Evolutionary conservation across 2,888 invertebrate genomes (phyloP).

Genomic region (Seira sanloemensis): DNA sequence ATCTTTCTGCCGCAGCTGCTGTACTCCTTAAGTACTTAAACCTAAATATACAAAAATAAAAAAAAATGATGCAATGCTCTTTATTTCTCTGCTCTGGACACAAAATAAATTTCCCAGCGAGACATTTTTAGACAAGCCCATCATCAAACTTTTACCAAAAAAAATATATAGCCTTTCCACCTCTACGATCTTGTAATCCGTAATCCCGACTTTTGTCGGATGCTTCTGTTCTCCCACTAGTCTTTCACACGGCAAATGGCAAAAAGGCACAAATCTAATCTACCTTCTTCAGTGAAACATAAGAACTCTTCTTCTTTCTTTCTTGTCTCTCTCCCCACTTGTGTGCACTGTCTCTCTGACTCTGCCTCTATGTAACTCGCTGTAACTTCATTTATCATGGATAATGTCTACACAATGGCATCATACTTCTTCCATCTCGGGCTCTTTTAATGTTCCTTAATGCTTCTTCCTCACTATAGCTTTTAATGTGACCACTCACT

Average conservation of each 20-base stretch:
- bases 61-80: conserved; percentile 1
- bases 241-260: too few relatives aligned
- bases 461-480: not conserved
- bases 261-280: not conserved
- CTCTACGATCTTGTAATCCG: not conserved
- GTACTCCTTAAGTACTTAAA: not conserved
- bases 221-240: not conserved
- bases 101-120: not conserved
- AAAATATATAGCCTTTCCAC: not conserved
- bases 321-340: too few relatives aligned
- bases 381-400: not conserved
- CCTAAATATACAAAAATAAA: not conserved
- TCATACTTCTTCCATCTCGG: too few relatives aligned
- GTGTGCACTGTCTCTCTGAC: not conserved
- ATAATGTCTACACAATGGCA: not conserved
- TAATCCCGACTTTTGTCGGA: not conserved
- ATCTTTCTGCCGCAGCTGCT: not conserved
- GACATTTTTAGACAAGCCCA: conserved; percentile 11
- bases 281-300: not conserved
- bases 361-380: not conserved
- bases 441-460: too few relatives aligned
- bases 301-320: too few relatives aligned
- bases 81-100: not conserved
- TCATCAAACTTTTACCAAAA: not conserved
- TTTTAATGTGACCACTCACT: not conserved